Percentiles rank a stretch among this genome's conserved stretches.
These are phyloP conservation scores for Oncorhynchus masou DNA, from an alignment of 2,113 vertebrate species.

Conservation along the genomic window DNA sequence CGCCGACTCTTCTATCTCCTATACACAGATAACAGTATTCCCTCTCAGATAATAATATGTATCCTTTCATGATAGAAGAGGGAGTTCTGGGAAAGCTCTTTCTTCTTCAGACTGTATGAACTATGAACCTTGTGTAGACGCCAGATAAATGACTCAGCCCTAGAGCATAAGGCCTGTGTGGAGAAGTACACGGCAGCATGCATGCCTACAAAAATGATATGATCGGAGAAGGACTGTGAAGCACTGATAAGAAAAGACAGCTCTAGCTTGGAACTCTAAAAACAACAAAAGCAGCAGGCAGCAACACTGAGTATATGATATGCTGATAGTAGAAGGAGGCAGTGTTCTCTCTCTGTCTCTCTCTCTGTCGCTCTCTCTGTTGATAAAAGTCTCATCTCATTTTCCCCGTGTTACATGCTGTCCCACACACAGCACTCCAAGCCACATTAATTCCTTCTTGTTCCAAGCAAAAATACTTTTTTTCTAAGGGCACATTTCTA, in stretches of 20 bases:
- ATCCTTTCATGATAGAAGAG: neutral
- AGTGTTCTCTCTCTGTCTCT: neutral
- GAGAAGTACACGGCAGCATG: slow-evolving; percentile 1
- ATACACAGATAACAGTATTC: too few relatives aligned
- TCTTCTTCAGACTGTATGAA: neutral
- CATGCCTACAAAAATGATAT: slow-evolving; percentile 29
- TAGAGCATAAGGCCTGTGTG: neutral
- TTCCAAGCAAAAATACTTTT: slow-evolving; percentile 28
- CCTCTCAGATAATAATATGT: neutral
- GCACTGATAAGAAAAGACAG: neutral
- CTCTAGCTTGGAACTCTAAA: neutral
- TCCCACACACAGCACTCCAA: neutral
- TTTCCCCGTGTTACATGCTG: slow-evolving; percentile 22
- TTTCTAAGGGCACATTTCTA: slow-evolving; percentile 32
- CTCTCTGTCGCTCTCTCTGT: too few relatives aligned
- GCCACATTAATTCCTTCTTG: slow-evolving; percentile 24
- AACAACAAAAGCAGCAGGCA: neutral
- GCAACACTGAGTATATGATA: neutral
- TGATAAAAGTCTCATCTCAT: slow-evolving; percentile 12
- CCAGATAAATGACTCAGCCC: neutral
- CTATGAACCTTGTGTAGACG: neutral
- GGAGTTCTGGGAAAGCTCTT: neutral
- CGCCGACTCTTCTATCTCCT: neutral
- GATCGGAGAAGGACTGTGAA: slow-evolving; percentile 35
- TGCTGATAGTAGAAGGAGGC: neutral